These are phyloP conservation scores for Lithophane leautieri DNA, from an alignment of 2,888 invertebrate species.

Conservation along the genomic window DNA sequence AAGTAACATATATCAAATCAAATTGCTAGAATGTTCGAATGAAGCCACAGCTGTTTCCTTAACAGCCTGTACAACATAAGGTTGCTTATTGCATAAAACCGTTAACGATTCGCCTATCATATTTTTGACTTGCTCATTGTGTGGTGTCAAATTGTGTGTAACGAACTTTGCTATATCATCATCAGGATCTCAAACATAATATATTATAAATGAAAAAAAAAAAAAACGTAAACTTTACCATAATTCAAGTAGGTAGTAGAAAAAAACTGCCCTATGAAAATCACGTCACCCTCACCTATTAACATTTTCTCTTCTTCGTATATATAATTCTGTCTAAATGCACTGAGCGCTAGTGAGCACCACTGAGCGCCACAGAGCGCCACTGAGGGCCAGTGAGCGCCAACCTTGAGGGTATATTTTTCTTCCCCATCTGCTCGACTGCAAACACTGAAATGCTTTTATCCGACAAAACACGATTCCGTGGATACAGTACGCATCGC, in stretches of 20 bases:
- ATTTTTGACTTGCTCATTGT: not conserved
- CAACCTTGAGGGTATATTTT: conserved; percentile 59
- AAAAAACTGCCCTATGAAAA: conserved; percentile 3
- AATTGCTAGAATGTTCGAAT: no score
- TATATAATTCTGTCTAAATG: conserved; percentile 11
- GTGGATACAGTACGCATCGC: conserved; percentile 52
- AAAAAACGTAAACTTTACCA: not conserved
- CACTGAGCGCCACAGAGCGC: not conserved
- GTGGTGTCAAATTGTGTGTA: not conserved
- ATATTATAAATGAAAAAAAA: not conserved
- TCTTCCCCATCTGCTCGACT: conserved; percentile 47
- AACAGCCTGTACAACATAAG: no score
- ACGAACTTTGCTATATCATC: not conserved
- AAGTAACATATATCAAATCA: no score
- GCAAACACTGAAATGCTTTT: conserved; percentile 81
- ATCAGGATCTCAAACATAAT: no score
- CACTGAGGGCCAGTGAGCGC: not conserved
- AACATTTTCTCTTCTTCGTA: conserved; percentile 11
- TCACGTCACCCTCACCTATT: conserved; percentile 23
- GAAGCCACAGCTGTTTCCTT: no score
- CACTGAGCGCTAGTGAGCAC: conserved; percentile 17
- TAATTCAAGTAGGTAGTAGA: not conserved
- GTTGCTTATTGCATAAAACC: no score
- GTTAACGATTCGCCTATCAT: not conserved
- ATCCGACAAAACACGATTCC: conserved; percentile 73